Base-by-base conservation (phyloP, 2,888 invertebrate genomes). In the Steinernema carpocapsae region DNA sequence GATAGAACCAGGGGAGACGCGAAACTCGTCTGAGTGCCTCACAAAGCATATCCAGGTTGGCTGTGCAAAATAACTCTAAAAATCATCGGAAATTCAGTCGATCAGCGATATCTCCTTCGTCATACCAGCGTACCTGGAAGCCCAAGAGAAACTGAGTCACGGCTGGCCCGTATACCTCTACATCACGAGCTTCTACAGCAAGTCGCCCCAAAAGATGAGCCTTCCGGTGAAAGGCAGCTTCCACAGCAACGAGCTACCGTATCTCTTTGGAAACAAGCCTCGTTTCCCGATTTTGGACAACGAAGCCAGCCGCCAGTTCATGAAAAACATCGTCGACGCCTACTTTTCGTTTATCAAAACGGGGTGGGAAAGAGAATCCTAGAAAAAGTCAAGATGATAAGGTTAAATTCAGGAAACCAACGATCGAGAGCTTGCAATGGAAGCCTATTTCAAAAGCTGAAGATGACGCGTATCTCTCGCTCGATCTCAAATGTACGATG, bases 91-190 rank as follows among this genome's bases (percentile, higher is more conserved):
- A 14, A 17, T 75, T 76, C 42, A 76, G 72, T 26, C 80, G n/a
- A 70, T 80, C 14, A 74, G 77, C 70, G 79, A 79, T 48, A n/a
- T 73, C 14, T 73, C 77, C n/a, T 78, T 80, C 71, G 75, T 70
- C 26, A 70, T 79, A 17, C 78, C 78, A 12, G 29, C 46, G 17
- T 43, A 80, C 42, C 81, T 37, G 45, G 78, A 78, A 74, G 79
- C 77, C 17, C 42, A 70, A 17, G 26, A 73, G 51, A 78, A 80
- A 71, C 45, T 51, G 52, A 48, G 52, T 2, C 71, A 77, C 19
- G 71, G 70, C 19, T 80, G 76, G 74, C 78, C 79, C 19, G 76
- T 76, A 10, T 71, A 70, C 51, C 51, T 76, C 46, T 72, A 77
- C 48, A 37, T 75, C 14, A 26, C 42, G 42, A 37, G 26, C 29